Conservation (phyloP, 2,797 vertebrate species). For the Macrochelys suwanniensis region DNA sequence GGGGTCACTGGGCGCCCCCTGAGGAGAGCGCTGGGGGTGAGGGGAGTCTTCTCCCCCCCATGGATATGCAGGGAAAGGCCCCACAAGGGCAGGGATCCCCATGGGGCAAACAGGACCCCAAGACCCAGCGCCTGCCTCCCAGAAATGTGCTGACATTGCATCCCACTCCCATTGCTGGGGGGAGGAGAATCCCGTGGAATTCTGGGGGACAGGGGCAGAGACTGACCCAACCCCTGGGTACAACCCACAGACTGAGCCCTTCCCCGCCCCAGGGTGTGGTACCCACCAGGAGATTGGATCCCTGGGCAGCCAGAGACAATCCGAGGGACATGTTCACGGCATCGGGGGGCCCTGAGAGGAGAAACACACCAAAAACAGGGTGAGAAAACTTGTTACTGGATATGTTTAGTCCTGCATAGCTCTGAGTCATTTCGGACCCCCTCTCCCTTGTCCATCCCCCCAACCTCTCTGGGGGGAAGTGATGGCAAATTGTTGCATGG, state of each 20-base stretch:
- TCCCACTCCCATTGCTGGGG: too few relatives aligned
- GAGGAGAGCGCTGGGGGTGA: background rate
- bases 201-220: too few relatives aligned
- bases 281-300: constrained; percentile 68
- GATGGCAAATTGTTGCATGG: too few relatives aligned
- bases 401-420: too few relatives aligned
- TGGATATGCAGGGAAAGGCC: background rate
- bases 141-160: too few relatives aligned
- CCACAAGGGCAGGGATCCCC: background rate
- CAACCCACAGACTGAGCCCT: too few relatives aligned
- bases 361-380: background rate
- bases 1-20: background rate
- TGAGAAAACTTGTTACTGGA: background rate
- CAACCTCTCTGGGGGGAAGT: too few relatives aligned
- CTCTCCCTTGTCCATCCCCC: too few relatives aligned
- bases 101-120: background rate
- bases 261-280: background rate
- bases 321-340: constrained; percentile 77
- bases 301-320: constrained; percentile 45
- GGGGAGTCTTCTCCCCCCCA: background rate
- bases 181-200: too few relatives aligned
- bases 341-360: constrained; percentile 52
- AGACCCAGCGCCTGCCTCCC: background rate
- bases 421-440: too few relatives aligned
- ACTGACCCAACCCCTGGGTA: too few relatives aligned